Evolutionary conservation across 1,140 invertebrate species (phyloP), one percentile per base, ranked within the genome.

Genomic region (Drosophila neocordata): DNA sequence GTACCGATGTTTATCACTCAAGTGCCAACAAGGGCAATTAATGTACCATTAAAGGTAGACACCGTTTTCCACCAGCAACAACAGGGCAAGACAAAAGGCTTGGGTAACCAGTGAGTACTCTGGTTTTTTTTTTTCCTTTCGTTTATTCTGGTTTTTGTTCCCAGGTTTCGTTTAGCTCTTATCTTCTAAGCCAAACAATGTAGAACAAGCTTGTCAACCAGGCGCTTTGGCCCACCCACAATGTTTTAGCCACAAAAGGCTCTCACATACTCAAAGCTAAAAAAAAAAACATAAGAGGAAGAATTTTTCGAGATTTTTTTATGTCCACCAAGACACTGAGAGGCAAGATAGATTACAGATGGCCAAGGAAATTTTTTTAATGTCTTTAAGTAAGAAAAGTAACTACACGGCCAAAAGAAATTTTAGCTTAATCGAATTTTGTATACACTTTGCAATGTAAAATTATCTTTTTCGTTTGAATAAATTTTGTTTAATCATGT

Each of bases 11-110:
- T 85, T 85, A 85, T 87, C 78, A 61, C 78, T 82, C 67, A 52
- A 87, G 82, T 85, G 83, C 78, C 82, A 82, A 87, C 82, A 85
- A 69, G 82, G 78, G 78, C 83, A 85, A 85, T 85, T 85, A 85
- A 85, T 87, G 82, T 85, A 87, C 82, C 83, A 87, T 87, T 85
- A 85, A 73, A 81, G 81, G 81, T 69, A 71, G 61, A 72, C 75
- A 77, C 69, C 70, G 35, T 61, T 41, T 59, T 59, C 34, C 69
- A 41, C 60, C 60, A 6, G 31, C 58, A 81, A 78, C 77, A 85
- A 51, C 34, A 52, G 8, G 37, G 35, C 48, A 35, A 65, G 34
- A 59, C 55, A 63, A 58, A 34, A 44, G 58, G 18, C 8, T 24
- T 53, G 70, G 57, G 59, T 58, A 62, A 57, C 35, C 56, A 35